A percentile compares a stretch with the other conserved stretches of the same genome.
Evolutionary conservation across 2,113 vertebrate genomes (phyloP).

Genomic region (Bubo blakistoni): DNA sequence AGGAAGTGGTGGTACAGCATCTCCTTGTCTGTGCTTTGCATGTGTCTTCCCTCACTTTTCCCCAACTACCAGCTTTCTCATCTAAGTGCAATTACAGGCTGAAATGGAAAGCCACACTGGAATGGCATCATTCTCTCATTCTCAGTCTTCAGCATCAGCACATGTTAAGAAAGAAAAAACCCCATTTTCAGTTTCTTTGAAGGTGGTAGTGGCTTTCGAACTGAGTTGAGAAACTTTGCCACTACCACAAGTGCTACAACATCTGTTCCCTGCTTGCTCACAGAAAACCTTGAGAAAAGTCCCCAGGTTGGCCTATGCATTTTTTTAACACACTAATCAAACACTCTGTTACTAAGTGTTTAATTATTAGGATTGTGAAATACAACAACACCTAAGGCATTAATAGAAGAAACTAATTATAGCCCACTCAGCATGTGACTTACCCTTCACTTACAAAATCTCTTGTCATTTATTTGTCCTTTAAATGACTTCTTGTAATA

Average conservation of each 20-base stretch:
- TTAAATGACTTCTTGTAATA: neutral
- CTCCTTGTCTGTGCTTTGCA: neutral
- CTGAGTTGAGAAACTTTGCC: neutral
- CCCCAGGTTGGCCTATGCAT: neutral
- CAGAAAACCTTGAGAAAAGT: neutral
- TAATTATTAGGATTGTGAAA: conserved; percentile 43
- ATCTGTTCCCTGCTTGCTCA: neutral
- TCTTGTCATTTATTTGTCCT: conserved; percentile 10
- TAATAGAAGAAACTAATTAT: neutral
- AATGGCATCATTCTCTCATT: neutral
- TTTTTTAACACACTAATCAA: neutral
- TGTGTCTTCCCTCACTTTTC: neutral
- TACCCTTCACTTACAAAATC: neutral
- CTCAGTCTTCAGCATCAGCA: conserved; percentile 27
- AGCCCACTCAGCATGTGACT: neutral
- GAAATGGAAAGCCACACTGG: neutral
- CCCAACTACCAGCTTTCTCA: neutral
- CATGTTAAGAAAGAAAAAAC: neutral
- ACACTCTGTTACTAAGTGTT: neutral
- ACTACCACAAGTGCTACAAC: rapidly evolving
- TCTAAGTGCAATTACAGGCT: conserved; percentile 16
- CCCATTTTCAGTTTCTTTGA: neutral
- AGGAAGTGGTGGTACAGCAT: neutral
- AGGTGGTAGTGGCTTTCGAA: conserved; percentile 7
- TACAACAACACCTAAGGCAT: neutral